Evolutionary conservation across 2,797 vertebrate genomes (phyloP).

Genomic region (Alfaro cultratus): DNA sequence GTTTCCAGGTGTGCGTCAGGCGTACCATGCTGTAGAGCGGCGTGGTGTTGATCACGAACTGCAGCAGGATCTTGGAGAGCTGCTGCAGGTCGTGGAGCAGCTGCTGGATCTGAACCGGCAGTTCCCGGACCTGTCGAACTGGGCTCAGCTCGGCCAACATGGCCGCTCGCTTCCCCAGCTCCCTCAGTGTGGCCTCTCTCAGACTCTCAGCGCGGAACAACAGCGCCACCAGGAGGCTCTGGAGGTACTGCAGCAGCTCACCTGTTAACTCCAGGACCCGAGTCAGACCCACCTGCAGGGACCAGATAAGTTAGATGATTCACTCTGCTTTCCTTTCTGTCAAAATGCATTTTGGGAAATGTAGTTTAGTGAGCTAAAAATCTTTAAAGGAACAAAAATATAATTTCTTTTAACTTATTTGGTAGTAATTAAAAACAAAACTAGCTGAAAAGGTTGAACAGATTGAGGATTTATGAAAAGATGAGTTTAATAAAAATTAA

Average conservation of each 20-base stretch:
- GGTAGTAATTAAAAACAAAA: neutral
- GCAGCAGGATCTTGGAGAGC: slow-evolving; percentile 70
- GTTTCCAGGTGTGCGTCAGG: neutral
- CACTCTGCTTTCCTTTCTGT: neutral
- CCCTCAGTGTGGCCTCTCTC: slow-evolving; percentile 28
- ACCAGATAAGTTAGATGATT: neutral
- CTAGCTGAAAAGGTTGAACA: neutral
- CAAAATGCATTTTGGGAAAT: neutral
- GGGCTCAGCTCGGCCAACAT: slow-evolving; percentile 46
- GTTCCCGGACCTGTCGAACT: slow-evolving; percentile 48
- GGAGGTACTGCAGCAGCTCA: slow-evolving; percentile 59
- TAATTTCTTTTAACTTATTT: neutral
- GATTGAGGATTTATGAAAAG: neutral
- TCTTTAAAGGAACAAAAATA: neutral
- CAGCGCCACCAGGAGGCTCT: slow-evolving; percentile 55
- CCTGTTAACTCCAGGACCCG: slow-evolving; percentile 52
- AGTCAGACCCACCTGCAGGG: slow-evolving; percentile 64
- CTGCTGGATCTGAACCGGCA: slow-evolving; percentile 61
- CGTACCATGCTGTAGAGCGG: slow-evolving; percentile 79
- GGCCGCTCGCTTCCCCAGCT: slow-evolving; percentile 38
- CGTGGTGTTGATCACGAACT: slow-evolving; percentile 75
- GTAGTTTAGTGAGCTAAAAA: neutral
- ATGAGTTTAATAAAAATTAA: neutral
- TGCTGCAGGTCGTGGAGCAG: slow-evolving; percentile 66
- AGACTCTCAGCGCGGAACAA: slow-evolving; percentile 56